A percentile compares a stretch with the other conserved stretches of the same genome.
Conservation (phyloP, 2,888 invertebrate genomes). For the Athalia cordata region DNA sequence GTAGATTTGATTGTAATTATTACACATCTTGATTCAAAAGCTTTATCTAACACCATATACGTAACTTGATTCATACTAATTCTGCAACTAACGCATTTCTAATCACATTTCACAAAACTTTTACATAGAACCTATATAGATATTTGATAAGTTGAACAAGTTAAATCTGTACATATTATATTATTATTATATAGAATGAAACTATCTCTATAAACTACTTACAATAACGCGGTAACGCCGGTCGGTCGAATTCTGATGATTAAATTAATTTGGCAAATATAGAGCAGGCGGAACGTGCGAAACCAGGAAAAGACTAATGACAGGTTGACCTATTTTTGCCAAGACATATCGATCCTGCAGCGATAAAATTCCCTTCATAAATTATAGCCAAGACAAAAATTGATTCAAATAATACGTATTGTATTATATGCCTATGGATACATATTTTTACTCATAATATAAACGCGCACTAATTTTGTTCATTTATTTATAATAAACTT, state of each 20-base stretch:
- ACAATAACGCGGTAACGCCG: no score
- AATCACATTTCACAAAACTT: not conserved
- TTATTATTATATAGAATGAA: not conserved
- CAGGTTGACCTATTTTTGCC: not conserved
- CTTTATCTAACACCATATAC: slow-evolving; percentile 2
- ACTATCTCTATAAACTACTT: not conserved
- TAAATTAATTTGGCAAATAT: slow-evolving; percentile 3
- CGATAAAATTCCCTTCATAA: slow-evolving; percentile 3
- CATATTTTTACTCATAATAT: not conserved
- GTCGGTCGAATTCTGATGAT: not conserved
- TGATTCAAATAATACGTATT: not conserved
- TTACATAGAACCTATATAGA: not conserved
- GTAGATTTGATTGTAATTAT: not conserved
- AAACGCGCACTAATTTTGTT: not conserved
- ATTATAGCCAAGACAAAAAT: not conserved
- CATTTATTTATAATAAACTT: not conserved
- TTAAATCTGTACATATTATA: not conserved
- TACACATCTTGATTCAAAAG: not conserved
- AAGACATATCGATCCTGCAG: slow-evolving; percentile 2
- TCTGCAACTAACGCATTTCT: slow-evolving; percentile 22
- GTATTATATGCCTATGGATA: not conserved
- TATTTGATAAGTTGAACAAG: not conserved
- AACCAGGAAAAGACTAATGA: not conserved
- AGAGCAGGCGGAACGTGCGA: not conserved
- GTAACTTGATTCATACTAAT: not conserved